Conservation (phyloP, 1,140 invertebrate genomes). For the Anastatus disparis region DNA sequence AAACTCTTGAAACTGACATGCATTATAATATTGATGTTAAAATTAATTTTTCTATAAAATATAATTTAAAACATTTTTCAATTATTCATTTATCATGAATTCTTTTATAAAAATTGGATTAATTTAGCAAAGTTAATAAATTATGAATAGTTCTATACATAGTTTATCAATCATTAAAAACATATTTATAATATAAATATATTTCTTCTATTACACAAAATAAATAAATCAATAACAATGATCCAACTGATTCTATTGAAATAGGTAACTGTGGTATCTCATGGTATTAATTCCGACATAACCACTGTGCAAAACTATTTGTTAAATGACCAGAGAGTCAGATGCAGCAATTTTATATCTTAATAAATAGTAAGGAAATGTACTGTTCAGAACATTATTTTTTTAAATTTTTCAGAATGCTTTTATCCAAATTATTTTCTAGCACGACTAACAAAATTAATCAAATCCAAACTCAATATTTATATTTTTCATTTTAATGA, state of each 20-base stretch:
- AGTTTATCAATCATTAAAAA: too few species aligned
- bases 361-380: not conserved
- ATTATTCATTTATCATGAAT: too few species aligned
- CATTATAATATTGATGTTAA: too few species aligned
- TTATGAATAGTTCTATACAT: too few species aligned
- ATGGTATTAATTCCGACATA: not conserved
- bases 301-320: conserved; percentile 11
- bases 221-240: conserved; percentile 21
- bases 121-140: too few species aligned
- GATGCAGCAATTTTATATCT: not conserved
- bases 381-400: conserved; percentile 8
- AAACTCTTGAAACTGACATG: too few species aligned
- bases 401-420: conserved; percentile 1
- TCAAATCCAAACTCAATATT: conserved; percentile 18
- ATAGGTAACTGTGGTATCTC: conserved; percentile 27
- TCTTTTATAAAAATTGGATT: too few species aligned
- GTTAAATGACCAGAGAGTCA: not conserved
- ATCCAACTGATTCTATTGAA: conserved; percentile 26
- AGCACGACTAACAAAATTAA: conserved; percentile 28
- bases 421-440: conserved; percentile 1
- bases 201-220: not conserved
- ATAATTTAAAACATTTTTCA: too few species aligned
- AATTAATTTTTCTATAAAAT: too few species aligned
- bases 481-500: not conserved
- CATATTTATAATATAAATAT: too few species aligned